These are phyloP conservation scores for Drosophila carrolli DNA, from an alignment of 1,140 invertebrate genomes.

Conservation along the genomic window DNA sequence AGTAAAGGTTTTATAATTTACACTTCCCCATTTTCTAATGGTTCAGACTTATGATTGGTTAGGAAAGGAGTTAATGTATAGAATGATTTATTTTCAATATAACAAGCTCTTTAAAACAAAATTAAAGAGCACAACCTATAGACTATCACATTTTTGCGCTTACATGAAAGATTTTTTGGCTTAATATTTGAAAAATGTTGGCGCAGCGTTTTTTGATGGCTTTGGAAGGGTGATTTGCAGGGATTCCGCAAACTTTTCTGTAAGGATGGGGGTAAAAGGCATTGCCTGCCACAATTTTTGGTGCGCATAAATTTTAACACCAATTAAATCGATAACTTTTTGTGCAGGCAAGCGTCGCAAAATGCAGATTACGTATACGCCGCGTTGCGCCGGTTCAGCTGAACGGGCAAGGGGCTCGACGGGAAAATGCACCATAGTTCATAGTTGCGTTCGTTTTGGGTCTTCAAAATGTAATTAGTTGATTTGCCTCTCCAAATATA, in stretches of 20 bases:
- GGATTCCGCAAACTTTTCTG: slow-evolving; percentile 29
- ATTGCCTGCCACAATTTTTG: slow-evolving; percentile 17
- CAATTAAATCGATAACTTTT: slow-evolving; percentile 61
- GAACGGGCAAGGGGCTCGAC: slow-evolving; percentile 1
- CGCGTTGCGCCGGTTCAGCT: slow-evolving; percentile 34
- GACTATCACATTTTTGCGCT: background rate
- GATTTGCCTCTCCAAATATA: slow-evolving; percentile 14
- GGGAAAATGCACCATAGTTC: background rate
- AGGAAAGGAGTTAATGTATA: too few species aligned
- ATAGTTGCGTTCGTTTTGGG: slow-evolving; percentile 14
- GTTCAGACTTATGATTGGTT: too few species aligned
- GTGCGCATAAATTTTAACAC: slow-evolving; percentile 57
- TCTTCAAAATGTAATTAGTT: slow-evolving; percentile 49
- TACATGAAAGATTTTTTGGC: slow-evolving; percentile 1
- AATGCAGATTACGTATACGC: slow-evolving; percentile 58
- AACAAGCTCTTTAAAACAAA: background rate
- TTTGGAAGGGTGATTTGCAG: slow-evolving; percentile 23
- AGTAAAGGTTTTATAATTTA: too few species aligned
- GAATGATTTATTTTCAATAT: too few species aligned
- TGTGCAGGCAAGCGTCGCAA: slow-evolving; percentile 41
- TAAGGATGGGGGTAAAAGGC: background rate
- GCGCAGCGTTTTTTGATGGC: slow-evolving; percentile 28
- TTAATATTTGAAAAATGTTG: slow-evolving; percentile 52
- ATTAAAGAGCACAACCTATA: background rate
- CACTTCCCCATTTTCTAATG: too few species aligned